A percentile compares a stretch with the other conserved stretches of the same genome.
Conservation (phyloP, 2,113 vertebrate species). For the Podarcis cretensis region DNA sequence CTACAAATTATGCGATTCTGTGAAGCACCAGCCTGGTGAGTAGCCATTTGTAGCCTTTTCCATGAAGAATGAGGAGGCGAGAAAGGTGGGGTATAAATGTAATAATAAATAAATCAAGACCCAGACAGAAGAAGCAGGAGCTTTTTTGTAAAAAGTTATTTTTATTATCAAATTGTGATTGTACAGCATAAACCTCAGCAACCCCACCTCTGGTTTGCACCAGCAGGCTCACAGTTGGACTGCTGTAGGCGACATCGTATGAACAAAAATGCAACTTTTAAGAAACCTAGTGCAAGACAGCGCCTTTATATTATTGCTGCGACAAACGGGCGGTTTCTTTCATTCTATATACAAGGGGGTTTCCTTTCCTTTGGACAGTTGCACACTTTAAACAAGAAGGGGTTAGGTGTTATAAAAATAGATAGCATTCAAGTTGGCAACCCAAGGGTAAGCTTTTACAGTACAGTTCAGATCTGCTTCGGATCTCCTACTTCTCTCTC, state of each 20-base stretch:
- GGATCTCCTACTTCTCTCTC: constrained; percentile 49
- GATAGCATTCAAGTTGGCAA: constrained; percentile 53
- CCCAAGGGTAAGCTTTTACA: constrained; percentile 52
- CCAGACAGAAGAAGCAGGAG: neutral
- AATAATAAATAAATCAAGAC: too few relatives aligned
- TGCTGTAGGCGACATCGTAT: neutral
- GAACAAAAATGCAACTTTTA: constrained; percentile 44
- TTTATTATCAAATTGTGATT: constrained; percentile 74
- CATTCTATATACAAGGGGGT: constrained; percentile 23
- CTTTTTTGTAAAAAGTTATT: constrained; percentile 65
- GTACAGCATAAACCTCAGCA: constrained; percentile 29
- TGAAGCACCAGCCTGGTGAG: neutral
- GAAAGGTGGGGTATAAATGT: too few relatives aligned
- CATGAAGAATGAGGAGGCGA: too few relatives aligned
- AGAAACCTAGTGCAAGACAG: constrained; percentile 52
- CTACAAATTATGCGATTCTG: too few relatives aligned
- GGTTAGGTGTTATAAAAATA: constrained; percentile 44
- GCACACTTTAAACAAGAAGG: constrained; percentile 47
- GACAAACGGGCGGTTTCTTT: constrained; percentile 34
- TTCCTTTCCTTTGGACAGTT: constrained; percentile 18
- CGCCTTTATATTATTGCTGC: constrained; percentile 40
- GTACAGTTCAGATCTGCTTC: constrained; percentile 48
- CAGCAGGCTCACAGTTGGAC: constrained; percentile 15
- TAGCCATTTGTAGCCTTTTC: neutral
- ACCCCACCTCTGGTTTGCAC: constrained; percentile 4